Evolutionary conservation across 2,113 vertebrate species (phyloP), one percentile per base, ranked within the genome.

Genomic region (Prionailurus bengalensis): DNA sequence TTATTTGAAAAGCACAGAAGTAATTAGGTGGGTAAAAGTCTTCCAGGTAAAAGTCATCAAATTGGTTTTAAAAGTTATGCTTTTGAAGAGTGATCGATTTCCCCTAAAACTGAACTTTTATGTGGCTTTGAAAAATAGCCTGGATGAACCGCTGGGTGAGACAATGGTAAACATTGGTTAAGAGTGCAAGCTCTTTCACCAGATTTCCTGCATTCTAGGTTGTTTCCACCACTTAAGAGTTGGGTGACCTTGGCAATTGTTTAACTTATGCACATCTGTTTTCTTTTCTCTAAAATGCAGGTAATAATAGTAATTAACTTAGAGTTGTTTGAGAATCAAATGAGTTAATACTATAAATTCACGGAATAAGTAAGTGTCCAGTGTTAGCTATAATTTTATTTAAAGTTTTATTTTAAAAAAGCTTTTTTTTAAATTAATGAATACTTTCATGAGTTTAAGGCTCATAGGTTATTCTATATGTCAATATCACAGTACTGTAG

Each of bases 1-100:
- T 88, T 95, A 58, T 73, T 83, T 93, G 39, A 65, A 91, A 97
- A 65, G 42, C 25, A 91, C 27, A 90, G 53, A 74, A 81, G 48
- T 78, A 53, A 80, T 51, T 81, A 66, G 1, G 3, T 25, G 61
- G 45, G 19, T 85, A 9, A 93, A 63, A 66, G 23, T 17, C 21
- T 78, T 91, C 17, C 33, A 87, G 13, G 51, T 91, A 83, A 84
- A 94, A 80, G 21, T 68, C 19, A 90, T 80, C 53, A 68, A 45
- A 70, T 65, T 8, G 21, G 4, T 51, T 83, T 87, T 83, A 65
- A 87, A 90, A 42, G 70, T 14, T 61, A 7, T 73, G 27, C 55
- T 58, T 85, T 68, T 84, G 48, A 85, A 89, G 80, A 95, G 5
- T 21, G 27, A 91, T 76, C 81, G 36, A 13, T 84, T 70, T n/a